Base-by-base conservation (phyloP, 1,140 invertebrate genomes). In the Grapholita molesta region DNA sequence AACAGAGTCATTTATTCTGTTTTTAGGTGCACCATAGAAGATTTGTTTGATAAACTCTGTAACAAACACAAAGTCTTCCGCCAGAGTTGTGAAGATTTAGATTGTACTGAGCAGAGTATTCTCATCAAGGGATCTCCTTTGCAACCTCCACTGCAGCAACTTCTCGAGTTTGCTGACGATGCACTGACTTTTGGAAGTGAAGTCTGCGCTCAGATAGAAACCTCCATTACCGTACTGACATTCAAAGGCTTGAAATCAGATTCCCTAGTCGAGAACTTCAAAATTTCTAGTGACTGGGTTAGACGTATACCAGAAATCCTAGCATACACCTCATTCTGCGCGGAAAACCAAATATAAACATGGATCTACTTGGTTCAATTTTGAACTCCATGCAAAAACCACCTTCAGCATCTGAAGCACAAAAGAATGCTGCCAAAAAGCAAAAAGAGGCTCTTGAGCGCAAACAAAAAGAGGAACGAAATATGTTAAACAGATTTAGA, bases 331-430 rank as follows among this genome's bases (percentile, higher is more conserved):
- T 86, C 89, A 25, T 92, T 87, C 67, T 85, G 88, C 66, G 71
- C 80, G 42, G 78, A 90, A 79, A 92, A 90, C 66, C 70, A 84
- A 74, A 78, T 91, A 42, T 86, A 86, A 33, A 3, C 6, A 96
- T 96, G 95, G 95, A 96, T 94, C 89, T 96, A 30, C 81, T 96
- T 42, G 95, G 94, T 25, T 95, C 95, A 9, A 96, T 96, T 71
- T 92, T 96, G 66, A 95, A 94, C 85, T 95, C 95, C 2, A 96
- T 96, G 95, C 95, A 95, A 74, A 95, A 95, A 83, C 95, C 95
- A 38, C 95, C 95, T 25, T 86, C 93, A n/a, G 83, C 94, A 2
- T 95, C 92, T 76, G 94, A 95, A 71, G 94, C 94, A 64, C 94
- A 96, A 84, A 95, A 94, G 75, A 91, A 92, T 70, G 79, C 94